phyloP scores from a whole-genome alignment of 2,888 invertebrate genomes.

The Eilema depressum region DNA sequence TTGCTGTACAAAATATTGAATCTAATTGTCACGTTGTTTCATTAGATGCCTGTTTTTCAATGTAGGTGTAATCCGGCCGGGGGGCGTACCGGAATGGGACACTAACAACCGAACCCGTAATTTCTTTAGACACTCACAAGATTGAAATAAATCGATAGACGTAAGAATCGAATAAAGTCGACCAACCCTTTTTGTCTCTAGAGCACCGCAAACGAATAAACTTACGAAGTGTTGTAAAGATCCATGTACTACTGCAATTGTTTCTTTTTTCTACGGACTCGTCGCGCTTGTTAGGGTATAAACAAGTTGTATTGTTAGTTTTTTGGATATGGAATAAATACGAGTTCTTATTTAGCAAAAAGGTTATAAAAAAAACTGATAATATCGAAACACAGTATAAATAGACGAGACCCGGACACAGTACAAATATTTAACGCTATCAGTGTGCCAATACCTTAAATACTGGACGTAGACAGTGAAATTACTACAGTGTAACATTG shows the following conservation, averaged over 20 bases:
- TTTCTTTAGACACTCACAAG: no score
- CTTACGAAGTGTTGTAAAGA: not conserved
- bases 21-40: no score
- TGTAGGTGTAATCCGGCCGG: no score
- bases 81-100: no score
- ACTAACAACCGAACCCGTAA: no score
- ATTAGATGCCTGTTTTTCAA: no score
- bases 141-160: no score
- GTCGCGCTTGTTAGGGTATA: not conserved
- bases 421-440: not conserved
- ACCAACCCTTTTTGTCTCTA: not conserved
- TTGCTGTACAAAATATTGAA: no score
- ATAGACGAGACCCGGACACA: not conserved
- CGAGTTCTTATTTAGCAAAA: not conserved
- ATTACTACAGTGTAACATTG: slow-evolving; percentile 33
- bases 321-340: not conserved
- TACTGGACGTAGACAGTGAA: slow-evolving; percentile 25
- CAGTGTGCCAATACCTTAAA: not conserved
- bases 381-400: no score
- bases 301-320: not conserved
- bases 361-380: not conserved
- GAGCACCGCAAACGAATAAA: not conserved
- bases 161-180: no score
- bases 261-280: not conserved
- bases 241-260: not conserved